Percentiles rank a stretch among this genome's conserved stretches.
phyloP scores from a whole-genome alignment of 2,113 vertebrate genomes.

The Rhagologus leucostigma region DNA sequence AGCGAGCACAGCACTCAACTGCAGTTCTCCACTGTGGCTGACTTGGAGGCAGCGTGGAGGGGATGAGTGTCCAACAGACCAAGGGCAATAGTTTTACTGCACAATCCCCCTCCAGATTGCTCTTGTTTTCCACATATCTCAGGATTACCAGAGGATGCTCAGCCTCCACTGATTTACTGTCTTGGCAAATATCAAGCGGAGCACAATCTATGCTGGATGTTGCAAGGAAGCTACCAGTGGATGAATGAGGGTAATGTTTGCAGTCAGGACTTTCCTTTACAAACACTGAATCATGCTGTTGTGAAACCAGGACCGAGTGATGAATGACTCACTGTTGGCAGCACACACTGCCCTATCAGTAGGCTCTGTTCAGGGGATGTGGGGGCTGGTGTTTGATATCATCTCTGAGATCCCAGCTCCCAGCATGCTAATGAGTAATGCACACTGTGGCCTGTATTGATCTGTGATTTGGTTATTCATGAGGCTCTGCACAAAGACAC shows the following conservation, averaged over 20 bases:
- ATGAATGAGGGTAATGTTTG: constrained; percentile 52
- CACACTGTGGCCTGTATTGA: constrained; percentile 28
- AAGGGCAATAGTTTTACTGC: background rate
- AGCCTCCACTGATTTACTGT: background rate
- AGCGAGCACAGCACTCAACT: rapidly evolving
- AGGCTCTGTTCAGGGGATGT: constrained; percentile 8
- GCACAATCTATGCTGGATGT: background rate
- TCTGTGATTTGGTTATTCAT: constrained; percentile 35
- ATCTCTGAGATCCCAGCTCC: constrained; percentile 17
- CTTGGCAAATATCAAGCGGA: background rate
- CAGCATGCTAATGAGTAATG: constrained; percentile 26
- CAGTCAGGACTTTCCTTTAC: constrained; percentile 21
- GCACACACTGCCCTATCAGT: constrained; percentile 43
- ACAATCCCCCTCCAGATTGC: background rate
- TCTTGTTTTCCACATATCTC: background rate
- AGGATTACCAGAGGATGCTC: background rate
- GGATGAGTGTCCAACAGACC: background rate
- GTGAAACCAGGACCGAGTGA: background rate
- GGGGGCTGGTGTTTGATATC: constrained; percentile 44
- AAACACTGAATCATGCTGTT: constrained; percentile 52
- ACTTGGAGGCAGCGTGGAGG: background rate
- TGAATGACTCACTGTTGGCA: constrained; percentile 65
- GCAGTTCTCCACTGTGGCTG: background rate
- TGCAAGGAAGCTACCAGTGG: background rate
- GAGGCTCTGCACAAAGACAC: background rate